These are phyloP conservation scores for Brachyrhaphis roseni DNA, from an alignment of 2,797 vertebrate species.

Conservation along the genomic window DNA sequence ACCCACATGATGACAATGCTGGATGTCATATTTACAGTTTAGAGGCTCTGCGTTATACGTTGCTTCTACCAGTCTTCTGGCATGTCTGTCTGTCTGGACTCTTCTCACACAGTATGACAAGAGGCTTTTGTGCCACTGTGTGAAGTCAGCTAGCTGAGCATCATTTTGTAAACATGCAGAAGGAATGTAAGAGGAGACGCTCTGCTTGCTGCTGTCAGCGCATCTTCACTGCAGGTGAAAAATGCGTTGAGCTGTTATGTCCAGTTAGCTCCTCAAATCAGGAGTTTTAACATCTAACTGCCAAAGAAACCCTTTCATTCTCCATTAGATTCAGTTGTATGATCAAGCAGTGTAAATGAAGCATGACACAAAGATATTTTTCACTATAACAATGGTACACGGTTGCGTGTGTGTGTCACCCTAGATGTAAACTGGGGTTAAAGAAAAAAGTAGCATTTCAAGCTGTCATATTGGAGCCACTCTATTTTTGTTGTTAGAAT, in stretches of 20 bases:
- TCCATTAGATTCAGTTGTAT: background rate
- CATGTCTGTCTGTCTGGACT: conserved; percentile 22
- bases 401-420: background rate
- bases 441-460: conserved; percentile 40
- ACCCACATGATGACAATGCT: background rate
- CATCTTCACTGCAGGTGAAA: conserved; percentile 52
- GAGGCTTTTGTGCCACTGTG: conserved; percentile 17
- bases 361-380: background rate
- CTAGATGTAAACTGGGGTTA: background rate
- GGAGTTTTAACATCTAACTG: conserved; percentile 42
- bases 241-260: conserved; percentile 62
- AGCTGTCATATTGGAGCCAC: conserved; percentile 36
- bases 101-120: conserved; percentile 14
- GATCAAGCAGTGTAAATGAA: background rate
- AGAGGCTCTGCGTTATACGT: conserved; percentile 11
- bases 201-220: conserved; percentile 2
- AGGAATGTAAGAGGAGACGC: background rate
- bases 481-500: conserved; percentile 11
- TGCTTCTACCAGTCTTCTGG: conserved; percentile 23
- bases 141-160: conserved; percentile 7
- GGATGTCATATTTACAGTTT: conserved; percentile 11
- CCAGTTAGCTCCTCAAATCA: conserved; percentile 35
- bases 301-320: conserved; percentile 24
- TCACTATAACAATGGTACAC: background rate
- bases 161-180: conserved; percentile 1